Conservation (phyloP, 1,140 invertebrate genomes). For the Rhagoletis pomonella region DNA sequence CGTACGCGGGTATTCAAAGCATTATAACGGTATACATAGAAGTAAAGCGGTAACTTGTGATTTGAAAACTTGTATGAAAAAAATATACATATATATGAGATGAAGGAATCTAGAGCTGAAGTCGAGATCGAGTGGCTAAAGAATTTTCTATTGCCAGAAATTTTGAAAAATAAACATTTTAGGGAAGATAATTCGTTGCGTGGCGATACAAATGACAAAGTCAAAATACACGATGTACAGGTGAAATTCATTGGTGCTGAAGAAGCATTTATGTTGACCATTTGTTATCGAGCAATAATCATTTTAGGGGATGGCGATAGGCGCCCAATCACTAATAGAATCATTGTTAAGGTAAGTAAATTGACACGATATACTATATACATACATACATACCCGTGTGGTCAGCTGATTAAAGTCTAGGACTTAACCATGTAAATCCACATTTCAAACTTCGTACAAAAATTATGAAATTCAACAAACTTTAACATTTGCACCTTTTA, state of each 20-base stretch:
- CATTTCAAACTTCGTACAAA: no score
- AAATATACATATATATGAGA: background rate
- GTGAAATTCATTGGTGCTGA: slow-evolving; percentile 63
- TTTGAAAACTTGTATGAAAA: background rate
- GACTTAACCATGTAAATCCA: no score
- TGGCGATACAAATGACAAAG: slow-evolving; percentile 46
- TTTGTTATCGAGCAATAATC: slow-evolving; percentile 62
- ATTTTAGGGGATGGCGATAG: slow-evolving; percentile 58
- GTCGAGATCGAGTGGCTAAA: slow-evolving; percentile 53
- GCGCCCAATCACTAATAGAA: background rate
- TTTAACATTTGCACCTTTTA: no score
- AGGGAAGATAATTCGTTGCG: slow-evolving; percentile 59
- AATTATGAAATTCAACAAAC: no score
- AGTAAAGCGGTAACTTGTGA: background rate
- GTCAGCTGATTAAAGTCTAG: no score
- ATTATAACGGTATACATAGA: background rate
- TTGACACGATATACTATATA: background rate
- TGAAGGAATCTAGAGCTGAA: background rate
- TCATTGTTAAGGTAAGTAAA: slow-evolving; percentile 63
- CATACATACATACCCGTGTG: no score
- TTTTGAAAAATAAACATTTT: slow-evolving; percentile 58
- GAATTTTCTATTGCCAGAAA: slow-evolving; percentile 28
- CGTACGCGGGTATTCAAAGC: background rate
- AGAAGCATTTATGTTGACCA: slow-evolving; percentile 69
- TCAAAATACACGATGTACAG: slow-evolving; percentile 59